A percentile compares a stretch with the other conserved stretches of the same genome.
These are phyloP conservation scores for Squalus acanthias DNA, from an alignment of 2,797 vertebrate genomes.

Conservation along the genomic window DNA sequence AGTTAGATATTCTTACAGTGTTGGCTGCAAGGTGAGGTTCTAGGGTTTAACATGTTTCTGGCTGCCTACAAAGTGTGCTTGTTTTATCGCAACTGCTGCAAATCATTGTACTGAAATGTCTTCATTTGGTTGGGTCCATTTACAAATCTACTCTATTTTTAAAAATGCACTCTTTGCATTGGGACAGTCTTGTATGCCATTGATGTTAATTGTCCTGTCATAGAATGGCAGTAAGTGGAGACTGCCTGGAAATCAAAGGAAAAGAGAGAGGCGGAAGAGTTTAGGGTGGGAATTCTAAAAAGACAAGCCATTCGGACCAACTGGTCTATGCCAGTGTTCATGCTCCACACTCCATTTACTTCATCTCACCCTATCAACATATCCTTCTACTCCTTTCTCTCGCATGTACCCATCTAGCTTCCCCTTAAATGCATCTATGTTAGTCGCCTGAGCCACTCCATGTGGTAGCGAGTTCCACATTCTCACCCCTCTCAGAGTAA, in stretches of 20 bases:
- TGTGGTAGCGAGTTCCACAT: background rate
- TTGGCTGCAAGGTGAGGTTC: background rate
- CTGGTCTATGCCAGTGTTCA: too few species aligned
- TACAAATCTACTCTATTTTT: background rate
- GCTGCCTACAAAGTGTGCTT: background rate
- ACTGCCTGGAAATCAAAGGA: background rate
- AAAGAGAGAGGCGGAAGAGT: background rate
- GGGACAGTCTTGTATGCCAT: background rate
- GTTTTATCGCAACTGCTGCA: background rate
- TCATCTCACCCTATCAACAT: background rate
- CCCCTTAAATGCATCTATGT: background rate
- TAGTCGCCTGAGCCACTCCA: background rate
- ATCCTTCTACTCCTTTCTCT: background rate
- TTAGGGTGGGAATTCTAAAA: background rate
- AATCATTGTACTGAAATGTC: background rate
- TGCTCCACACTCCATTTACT: background rate
- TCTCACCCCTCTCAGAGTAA: background rate
- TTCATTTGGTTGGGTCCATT: background rate
- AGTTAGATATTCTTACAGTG: background rate
- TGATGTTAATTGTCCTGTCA: background rate
- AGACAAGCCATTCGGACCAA: background rate
- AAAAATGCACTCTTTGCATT: background rate
- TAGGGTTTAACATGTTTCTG: background rate
- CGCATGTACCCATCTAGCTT: background rate
- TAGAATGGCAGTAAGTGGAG: background rate